phyloP scores from a whole-genome alignment of 2,888 invertebrate species.

The Nomada ruficornis region DNA sequence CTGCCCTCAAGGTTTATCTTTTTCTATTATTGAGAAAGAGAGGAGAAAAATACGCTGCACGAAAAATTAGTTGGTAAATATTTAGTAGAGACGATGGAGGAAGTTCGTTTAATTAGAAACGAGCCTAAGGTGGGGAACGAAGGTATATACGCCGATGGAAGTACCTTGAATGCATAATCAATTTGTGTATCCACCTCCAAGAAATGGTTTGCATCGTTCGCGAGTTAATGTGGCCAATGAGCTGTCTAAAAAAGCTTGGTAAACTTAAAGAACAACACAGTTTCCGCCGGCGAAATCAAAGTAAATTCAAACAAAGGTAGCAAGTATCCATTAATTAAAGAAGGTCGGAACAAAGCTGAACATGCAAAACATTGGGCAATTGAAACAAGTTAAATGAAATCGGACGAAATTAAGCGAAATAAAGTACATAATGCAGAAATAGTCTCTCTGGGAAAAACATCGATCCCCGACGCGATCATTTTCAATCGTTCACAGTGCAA shows the following conservation, averaged over 20 bases:
- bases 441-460: too few species aligned
- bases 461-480: too few species aligned
- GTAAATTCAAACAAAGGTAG: neutral
- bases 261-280: neutral
- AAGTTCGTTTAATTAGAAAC: constrained; percentile 36
- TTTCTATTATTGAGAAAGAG: neutral
- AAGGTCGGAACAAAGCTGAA: too few species aligned
- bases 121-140: neutral
- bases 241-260: neutral
- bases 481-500: too few species aligned
- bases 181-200: constrained; percentile 15
- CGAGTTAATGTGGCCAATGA: neutral
- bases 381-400: too few species aligned
- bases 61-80: neutral
- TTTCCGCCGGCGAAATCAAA: too few species aligned
- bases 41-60: neutral
- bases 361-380: too few species aligned
- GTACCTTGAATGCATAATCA: constrained; percentile 36
- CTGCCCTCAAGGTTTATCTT: neutral
- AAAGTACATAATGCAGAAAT: too few species aligned
- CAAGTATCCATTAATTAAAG: neutral
- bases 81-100: neutral
- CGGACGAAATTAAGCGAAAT: too few species aligned
- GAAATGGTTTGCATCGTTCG: constrained; percentile 8
- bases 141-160: neutral